Conservation (phyloP, 2,113 vertebrate genomes). For the Ovis aries region DNA sequence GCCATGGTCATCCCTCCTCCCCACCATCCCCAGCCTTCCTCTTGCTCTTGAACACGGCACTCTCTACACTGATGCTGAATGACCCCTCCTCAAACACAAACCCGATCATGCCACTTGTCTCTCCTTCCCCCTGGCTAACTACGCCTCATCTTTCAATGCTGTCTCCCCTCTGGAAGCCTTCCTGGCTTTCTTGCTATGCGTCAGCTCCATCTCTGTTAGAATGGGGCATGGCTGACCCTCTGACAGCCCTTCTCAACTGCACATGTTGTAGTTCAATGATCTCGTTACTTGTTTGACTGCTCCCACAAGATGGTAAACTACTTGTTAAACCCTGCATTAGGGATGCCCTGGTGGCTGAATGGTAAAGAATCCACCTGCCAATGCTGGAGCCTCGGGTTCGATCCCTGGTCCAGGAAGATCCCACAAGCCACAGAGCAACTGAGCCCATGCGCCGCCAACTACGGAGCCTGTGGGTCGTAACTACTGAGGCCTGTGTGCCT, state of each 20-base stretch:
- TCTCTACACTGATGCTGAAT: neutral
- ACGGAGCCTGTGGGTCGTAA: neutral
- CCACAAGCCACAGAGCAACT: neutral
- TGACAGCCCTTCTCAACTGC: neutral
- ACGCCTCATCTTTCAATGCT: neutral
- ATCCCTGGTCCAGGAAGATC: neutral
- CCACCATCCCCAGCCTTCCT: neutral
- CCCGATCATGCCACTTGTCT: neutral
- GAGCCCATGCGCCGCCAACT: neutral
- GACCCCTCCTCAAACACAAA: neutral
- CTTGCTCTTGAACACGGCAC: too few relatives aligned
- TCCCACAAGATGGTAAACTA: neutral
- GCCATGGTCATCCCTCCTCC: neutral
- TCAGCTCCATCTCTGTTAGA: neutral
- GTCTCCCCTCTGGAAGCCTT: neutral
- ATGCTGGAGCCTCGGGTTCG: neutral
- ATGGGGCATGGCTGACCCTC: rapidly evolving
- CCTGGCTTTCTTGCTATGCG: neutral
- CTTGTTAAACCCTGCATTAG: neutral
- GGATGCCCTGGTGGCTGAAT: neutral
- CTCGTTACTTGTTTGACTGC: neutral
- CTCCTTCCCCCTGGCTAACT: neutral
- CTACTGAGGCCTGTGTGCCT: neutral
- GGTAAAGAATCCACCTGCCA: neutral
- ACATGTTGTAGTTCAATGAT: neutral